phyloP scores from a whole-genome alignment of 2,113 vertebrate species.

The Melanocharis versteri region DNA sequence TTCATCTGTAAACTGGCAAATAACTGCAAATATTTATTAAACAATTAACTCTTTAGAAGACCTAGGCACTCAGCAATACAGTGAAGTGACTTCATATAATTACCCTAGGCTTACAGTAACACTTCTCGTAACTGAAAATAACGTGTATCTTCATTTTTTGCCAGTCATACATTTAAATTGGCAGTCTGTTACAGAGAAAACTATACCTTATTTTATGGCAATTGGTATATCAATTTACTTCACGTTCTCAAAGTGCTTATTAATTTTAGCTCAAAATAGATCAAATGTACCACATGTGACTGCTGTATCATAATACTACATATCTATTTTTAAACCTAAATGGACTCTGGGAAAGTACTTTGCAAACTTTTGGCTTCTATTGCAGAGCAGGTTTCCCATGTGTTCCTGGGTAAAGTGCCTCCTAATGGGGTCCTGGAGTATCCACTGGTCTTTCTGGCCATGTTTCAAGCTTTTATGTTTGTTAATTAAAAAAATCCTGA shows the following conservation, averaged over 20 bases:
- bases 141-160: not conserved
- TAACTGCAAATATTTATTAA: not conserved
- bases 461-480: not conserved
- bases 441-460: not conserved
- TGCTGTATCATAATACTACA: slow-evolving; percentile 60
- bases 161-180: not conserved
- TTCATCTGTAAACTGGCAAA: not conserved
- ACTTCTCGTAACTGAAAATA: not conserved
- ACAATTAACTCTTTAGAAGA: not conserved
- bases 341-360: slow-evolving; percentile 64
- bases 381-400: not conserved
- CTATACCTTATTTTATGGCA: slow-evolving; percentile 46
- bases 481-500: not conserved
- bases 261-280: slow-evolving; percentile 65
- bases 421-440: not conserved
- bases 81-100: not conserved
- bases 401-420: slow-evolving; percentile 6
- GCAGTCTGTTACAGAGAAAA: not conserved
- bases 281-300: slow-evolving; percentile 60
- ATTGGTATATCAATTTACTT: slow-evolving; percentile 60
- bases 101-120: not conserved
- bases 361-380: slow-evolving; percentile 37
- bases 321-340: slow-evolving; percentile 65
- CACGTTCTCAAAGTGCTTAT: slow-evolving; percentile 57
- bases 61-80: not conserved